Base-by-base conservation (phyloP, 2,888 invertebrate genomes). In the Zootermopsis nevadensis region DNA sequence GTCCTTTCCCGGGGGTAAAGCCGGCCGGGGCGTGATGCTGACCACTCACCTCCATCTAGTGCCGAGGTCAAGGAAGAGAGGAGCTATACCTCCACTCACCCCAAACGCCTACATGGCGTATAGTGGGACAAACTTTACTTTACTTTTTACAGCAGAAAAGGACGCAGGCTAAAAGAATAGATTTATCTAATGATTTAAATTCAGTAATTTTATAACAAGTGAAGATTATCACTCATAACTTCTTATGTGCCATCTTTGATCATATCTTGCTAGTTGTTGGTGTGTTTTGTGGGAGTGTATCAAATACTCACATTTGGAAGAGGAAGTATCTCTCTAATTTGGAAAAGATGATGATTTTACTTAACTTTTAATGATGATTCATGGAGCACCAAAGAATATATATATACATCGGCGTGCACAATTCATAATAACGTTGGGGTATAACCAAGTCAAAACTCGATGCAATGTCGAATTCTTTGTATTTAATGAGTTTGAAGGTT, bases 401-500 rank as follows among this genome's bases (percentile, higher is more conserved):
- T 60, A 60, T 60, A 27, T 12, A 0, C 22, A 10, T 8, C 27
- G n/a, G 6, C n/a, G 19, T 60, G 60, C 6, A n/a, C 27, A 60
- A n/a, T 60, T 60, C 60, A 27, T 60, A 60, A 60, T 60, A 27
- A 60, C 27, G 6, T 27, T n/a, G 60, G 60, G 27, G 27, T 12
- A 60, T 27, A 60, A 60, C 60, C 3, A 27, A 60, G 27, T 48
- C 48, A 48, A 15, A 15, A 19, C 48, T 48, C 0, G 19, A 48
- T 19, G 27, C 60, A 27, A 60, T 60, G 60, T 60, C 1, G 60
- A 60, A 60, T 60, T 48, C 15, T 69, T 77, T 31, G 55, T 24
- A 31, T 77, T 66, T 79, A 79, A 79, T 79, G 79, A 79, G 79
- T 79, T 77, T 38, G 76, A 38, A 3, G 48, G 30, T 77, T 77